Evolutionary conservation across 2,797 vertebrate genomes (phyloP).

Genomic region (Parambassis ranga): DNA sequence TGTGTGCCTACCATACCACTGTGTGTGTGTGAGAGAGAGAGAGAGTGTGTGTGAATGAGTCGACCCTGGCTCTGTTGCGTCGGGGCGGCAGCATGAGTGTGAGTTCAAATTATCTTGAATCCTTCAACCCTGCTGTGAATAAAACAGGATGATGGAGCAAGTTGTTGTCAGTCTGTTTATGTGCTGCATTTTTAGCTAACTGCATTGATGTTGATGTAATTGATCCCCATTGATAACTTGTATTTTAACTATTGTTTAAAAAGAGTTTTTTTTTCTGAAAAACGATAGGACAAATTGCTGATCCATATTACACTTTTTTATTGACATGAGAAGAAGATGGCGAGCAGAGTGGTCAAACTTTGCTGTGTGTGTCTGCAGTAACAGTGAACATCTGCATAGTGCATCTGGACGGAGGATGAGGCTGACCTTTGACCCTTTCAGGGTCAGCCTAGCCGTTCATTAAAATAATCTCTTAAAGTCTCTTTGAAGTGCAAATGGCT

Average conservation of each 20-base stretch:
- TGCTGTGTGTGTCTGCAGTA: not conserved
- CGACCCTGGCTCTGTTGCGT: not conserved
- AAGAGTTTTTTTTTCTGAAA: not conserved
- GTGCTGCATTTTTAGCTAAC: not conserved
- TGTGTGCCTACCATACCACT: conserved; percentile 62
- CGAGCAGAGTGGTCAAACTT: not conserved
- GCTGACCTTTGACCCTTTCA: conserved; percentile 14
- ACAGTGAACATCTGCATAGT: not conserved
- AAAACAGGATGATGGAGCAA: conserved; percentile 54
- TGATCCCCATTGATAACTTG: too few species aligned
- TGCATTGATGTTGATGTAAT: too few species aligned
- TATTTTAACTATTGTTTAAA: fast-evolving
- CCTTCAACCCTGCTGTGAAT: conserved; percentile 66
- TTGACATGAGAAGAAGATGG: conserved; percentile 15
- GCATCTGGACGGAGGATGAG: not conserved
- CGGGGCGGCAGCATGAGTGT: conserved; percentile 42
- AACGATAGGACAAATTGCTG: not conserved
- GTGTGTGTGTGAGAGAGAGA: conserved; percentile 33
- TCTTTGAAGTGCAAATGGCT: conserved; percentile 13
- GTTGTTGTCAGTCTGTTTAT: not conserved
- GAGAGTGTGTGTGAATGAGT: not conserved
- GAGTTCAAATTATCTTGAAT: conserved; percentile 50
- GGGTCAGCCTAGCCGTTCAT: not conserved
- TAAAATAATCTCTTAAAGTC: not conserved
- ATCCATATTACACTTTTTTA: conserved; percentile 39